Base-by-base conservation (phyloP, 2,797 vertebrate genomes). In the Echeneis naucrates region DNA sequence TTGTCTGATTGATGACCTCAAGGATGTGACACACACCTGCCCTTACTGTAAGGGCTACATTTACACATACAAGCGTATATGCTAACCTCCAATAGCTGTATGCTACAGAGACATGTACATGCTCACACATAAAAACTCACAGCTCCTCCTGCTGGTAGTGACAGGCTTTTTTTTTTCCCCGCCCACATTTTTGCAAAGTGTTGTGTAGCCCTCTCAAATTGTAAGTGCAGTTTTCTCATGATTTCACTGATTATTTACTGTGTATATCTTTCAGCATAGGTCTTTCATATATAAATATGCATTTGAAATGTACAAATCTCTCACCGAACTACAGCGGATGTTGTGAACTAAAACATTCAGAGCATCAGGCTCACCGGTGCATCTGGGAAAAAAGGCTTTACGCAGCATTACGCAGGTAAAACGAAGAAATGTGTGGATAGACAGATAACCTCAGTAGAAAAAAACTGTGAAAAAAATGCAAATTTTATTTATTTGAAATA, bases 31-130 rank as follows among this genome's bases (percentile, higher is more conserved):
- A 1, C 98, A 99, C 92, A 97, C 95, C 40, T 99, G 98, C 88
- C 98, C 98, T 77, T 96, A 96, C 93, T 99, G 98, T 93, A 99
- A 99, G 95, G 98, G 97, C 90, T 98, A 99, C 80, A 99, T 99
- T 91, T 99, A 98, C 93, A 98, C 97, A 60, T 99, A 98, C 95
- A 98, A 99, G 92, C 98, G 97, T 92, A 96, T 97, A 94, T 99
- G 98, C 96, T 99, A 97, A 96, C 95, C 91, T 88, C 80, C 79
- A 86, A 89, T 87, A 62, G 80, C 85, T 61, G 75, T 84, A 81
- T 78, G 81, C 66, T 56, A 77, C 69, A 86, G 72, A 90, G 67
- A 91, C 77, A 74, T 84, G 72, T 86, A 83, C 81, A 86, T 78
- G 78, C 76, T 77, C 72, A 82, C 76, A 80, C 47, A 75, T 33